A percentile compares a stretch with the other conserved stretches of the same genome.
phyloP scores from a whole-genome alignment of 2,888 invertebrate species.

The Mythimna impura region DNA sequence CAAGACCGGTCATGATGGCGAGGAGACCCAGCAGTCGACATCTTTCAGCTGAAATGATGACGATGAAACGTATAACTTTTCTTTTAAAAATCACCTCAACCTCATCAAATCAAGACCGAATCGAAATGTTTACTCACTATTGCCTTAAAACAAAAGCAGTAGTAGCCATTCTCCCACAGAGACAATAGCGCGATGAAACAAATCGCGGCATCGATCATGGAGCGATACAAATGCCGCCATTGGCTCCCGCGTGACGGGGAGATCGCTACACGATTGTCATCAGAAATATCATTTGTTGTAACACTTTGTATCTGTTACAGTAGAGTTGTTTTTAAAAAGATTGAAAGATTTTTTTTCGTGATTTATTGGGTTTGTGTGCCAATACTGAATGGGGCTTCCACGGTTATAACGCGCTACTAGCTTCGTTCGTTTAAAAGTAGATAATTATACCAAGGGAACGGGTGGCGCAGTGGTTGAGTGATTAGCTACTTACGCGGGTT shows the following conservation, averaged over 20 bases:
- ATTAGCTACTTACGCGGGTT: too few relatives aligned
- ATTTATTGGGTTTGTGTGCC: slow-evolving; percentile 4
- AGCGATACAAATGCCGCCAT: slow-evolving; percentile 59
- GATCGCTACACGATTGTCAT: slow-evolving; percentile 57
- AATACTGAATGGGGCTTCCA: background rate
- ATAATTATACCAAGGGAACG: too few relatives aligned
- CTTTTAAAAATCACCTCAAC: background rate
- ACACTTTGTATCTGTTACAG: slow-evolving; percentile 39
- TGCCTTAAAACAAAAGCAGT: slow-evolving; percentile 48
- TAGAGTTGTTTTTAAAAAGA: slow-evolving; percentile 20
- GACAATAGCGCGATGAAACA: slow-evolving; percentile 60
- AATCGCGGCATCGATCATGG: slow-evolving; percentile 61
- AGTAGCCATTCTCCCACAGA: slow-evolving; percentile 38
- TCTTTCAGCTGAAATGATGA: too few relatives aligned
- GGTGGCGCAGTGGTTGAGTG: too few relatives aligned
- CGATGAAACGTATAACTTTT: too few relatives aligned
- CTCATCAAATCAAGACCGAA: slow-evolving; percentile 7
- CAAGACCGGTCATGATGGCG: too few relatives aligned
- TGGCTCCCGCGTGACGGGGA: slow-evolving; percentile 45
- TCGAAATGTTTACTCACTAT: slow-evolving; percentile 35
- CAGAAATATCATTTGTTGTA: slow-evolving; percentile 59
- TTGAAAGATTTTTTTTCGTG: slow-evolving; percentile 2
- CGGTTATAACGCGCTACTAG: background rate
- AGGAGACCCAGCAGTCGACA: too few relatives aligned
- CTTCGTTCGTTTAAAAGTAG: too few relatives aligned